Evolutionary conservation across 2,888 invertebrate species (phyloP).

Genomic region (Argynnis bischoffii): DNA sequence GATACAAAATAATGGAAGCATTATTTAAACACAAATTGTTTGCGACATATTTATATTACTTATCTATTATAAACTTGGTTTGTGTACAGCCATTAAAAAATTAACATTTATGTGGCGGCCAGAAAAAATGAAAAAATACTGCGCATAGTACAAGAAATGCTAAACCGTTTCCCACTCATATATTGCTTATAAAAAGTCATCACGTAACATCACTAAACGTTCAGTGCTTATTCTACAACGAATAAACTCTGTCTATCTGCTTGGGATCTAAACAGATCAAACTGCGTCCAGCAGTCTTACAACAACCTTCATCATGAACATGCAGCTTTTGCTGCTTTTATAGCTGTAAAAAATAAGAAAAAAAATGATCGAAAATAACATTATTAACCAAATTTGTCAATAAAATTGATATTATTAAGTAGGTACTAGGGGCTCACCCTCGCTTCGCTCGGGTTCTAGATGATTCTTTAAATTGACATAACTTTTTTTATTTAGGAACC

Average conservation of each 20-base stretch:
- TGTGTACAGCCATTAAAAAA: background rate
- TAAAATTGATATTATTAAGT: too few species aligned
- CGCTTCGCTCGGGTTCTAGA: too few species aligned
- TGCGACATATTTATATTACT: too few species aligned
- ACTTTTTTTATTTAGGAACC: too few species aligned
- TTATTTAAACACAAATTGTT: too few species aligned
- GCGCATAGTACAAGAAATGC: background rate
- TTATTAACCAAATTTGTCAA: too few species aligned
- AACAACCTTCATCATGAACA: slow-evolving; percentile 65
- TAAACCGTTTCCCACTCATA: background rate
- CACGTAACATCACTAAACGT: slow-evolving; percentile 10
- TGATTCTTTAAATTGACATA: too few species aligned
- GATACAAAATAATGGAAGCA: too few species aligned
- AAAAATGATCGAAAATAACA: too few species aligned
- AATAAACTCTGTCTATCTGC: slow-evolving; percentile 53
- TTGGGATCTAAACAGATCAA: slow-evolving; percentile 31
- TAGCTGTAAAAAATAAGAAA: slow-evolving; percentile 60
- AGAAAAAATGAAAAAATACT: background rate
- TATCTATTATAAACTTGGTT: background rate
- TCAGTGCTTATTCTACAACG: slow-evolving; percentile 68
- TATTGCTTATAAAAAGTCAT: slow-evolving; percentile 12
- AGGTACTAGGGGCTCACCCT: too few species aligned
- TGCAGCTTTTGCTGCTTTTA: slow-evolving; percentile 79
- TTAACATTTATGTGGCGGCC: too few species aligned
- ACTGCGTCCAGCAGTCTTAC: slow-evolving; percentile 40